phyloP scores from a whole-genome alignment of 2,888 invertebrate species.

The Epistrophe eligans region DNA sequence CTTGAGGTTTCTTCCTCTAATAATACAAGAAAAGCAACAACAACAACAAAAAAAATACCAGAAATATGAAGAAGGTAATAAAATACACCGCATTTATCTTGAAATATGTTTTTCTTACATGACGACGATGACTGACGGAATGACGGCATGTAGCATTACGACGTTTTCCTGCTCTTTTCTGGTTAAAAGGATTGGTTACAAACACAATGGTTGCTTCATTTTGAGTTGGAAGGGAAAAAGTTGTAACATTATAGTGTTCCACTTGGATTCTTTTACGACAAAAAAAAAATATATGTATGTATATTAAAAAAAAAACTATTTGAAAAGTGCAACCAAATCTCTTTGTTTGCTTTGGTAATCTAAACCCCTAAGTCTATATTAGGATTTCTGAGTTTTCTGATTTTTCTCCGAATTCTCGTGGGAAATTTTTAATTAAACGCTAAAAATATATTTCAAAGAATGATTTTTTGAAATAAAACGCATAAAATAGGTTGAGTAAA shows the following conservation, averaged over 20 bases:
- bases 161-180: conserved; percentile 31
- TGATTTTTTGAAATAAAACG: too few relatives aligned
- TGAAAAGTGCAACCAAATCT: conserved; percentile 5
- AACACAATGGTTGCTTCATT: neutral
- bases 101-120: conserved; percentile 51
- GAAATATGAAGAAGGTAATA: conserved; percentile 40
- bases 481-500: too few relatives aligned
- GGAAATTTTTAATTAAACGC: neutral
- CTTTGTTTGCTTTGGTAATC: neutral
- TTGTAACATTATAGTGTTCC: neutral
- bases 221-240: neutral
- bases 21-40: neutral
- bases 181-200: conserved; percentile 37
- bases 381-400: neutral
- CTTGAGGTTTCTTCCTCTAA: conserved; percentile 45
- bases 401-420: neutral
- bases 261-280: conserved; percentile 8
- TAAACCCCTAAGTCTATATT: neutral
- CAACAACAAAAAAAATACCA: conserved; percentile 22
- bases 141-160: neutral
- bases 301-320: neutral
- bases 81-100: conserved; percentile 53
- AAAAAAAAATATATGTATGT: neutral
- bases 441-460: too few relatives aligned
- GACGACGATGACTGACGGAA: conserved; percentile 38